These are phyloP conservation scores for Eulithis prunata DNA, from an alignment of 2,888 invertebrate genomes.

Conservation along the genomic window DNA sequence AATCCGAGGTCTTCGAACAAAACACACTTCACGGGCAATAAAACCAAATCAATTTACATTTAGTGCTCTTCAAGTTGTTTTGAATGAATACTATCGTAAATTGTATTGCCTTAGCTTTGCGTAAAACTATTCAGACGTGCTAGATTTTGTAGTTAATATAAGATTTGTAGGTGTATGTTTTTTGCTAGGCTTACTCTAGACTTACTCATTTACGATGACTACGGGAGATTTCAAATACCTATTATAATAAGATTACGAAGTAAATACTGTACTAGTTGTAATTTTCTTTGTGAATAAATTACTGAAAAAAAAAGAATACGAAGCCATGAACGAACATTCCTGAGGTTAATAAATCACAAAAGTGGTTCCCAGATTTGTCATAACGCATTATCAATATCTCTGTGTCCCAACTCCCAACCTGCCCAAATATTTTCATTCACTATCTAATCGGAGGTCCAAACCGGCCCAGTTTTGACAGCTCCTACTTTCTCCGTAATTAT, in stretches of 20 bases:
- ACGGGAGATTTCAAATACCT: too few relatives aligned
- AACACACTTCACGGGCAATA: constrained; percentile 38
- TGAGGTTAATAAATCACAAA: not conserved
- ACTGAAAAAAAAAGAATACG: too few relatives aligned
- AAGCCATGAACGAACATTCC: not conserved
- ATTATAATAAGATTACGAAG: too few relatives aligned
- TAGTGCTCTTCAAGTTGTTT: constrained; percentile 14
- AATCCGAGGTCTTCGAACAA: constrained; percentile 15
- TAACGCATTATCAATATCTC: constrained; percentile 22
- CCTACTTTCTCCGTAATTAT: constrained; percentile 79
- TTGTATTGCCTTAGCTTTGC: constrained; percentile 24
- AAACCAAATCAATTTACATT: constrained; percentile 46
- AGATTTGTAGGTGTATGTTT: too few relatives aligned
- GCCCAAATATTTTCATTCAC: constrained; percentile 67
- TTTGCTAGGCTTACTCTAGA: too few relatives aligned
- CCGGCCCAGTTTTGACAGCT: constrained; percentile 47
- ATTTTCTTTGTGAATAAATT: too few relatives aligned
- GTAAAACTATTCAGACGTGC: constrained; percentile 21
- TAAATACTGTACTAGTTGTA: too few relatives aligned
- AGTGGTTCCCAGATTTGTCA: constrained; percentile 37
- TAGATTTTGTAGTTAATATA: not conserved
- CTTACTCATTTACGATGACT: too few relatives aligned
- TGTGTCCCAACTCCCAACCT: constrained; percentile 35
- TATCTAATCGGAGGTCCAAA: constrained; percentile 55
- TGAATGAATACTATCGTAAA: constrained; percentile 23